Evolutionary conservation across 2,797 vertebrate species (phyloP).

Genomic region (Anabacerthia variegaticeps): DNA sequence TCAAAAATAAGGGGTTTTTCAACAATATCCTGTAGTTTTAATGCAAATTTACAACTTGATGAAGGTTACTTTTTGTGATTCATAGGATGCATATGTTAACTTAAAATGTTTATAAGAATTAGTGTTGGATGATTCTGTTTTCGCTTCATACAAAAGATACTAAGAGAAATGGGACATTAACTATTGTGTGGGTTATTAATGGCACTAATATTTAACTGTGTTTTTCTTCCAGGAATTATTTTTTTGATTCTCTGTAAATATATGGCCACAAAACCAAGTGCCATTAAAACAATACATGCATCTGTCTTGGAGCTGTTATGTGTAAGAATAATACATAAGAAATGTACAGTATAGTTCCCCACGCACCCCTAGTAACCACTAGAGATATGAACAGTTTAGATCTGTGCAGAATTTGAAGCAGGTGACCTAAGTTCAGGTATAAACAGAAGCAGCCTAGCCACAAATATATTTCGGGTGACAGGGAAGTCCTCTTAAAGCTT

Average conservation of each 20-base stretch:
- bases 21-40: neutral
- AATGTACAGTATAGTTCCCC: neutral
- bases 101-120: neutral
- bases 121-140: neutral
- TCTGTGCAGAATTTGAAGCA: neutral
- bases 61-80: neutral
- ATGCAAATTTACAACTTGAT: neutral
- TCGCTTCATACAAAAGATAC: neutral
- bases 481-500: neutral
- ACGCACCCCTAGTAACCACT: neutral
- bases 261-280: neutral
- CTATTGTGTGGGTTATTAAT: neutral
- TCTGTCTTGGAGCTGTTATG: neutral
- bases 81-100: neutral
- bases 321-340: fast-evolving
- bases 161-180: neutral
- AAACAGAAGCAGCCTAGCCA: neutral
- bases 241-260: neutral
- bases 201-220: neutral
- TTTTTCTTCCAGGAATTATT: neutral
- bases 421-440: neutral
- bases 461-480: neutral
- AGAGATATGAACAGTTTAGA: neutral
- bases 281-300: neutral
- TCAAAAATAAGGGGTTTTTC: neutral